Conservation (phyloP, 1,140 invertebrate genomes). For the Mesaphorura yosii region DNA sequence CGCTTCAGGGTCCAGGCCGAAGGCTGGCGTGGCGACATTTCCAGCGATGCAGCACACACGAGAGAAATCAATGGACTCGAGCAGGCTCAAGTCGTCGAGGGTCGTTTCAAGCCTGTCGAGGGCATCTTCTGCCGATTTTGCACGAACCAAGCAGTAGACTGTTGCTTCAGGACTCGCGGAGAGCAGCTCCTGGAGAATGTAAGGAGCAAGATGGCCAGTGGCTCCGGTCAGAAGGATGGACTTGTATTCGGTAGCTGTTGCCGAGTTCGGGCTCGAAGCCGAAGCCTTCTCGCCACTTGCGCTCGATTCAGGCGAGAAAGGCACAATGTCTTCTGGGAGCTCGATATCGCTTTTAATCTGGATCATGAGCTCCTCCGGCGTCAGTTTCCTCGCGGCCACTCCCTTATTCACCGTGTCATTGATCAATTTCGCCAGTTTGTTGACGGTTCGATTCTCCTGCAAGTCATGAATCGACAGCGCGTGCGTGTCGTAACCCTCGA, state of each 20-base stretch:
- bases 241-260: not conserved
- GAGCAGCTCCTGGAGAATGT: not conserved
- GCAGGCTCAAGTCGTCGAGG: not conserved
- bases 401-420: not conserved
- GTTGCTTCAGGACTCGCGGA: not conserved
- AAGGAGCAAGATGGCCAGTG: slow-evolving; percentile 2
- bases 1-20: not conserved
- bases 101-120: not conserved
- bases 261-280: not conserved
- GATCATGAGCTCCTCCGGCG: not conserved
- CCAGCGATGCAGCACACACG: not conserved
- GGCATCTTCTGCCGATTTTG: not conserved
- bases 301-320: not conserved
- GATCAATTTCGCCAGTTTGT: not conserved
- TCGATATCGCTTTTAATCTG: not conserved
- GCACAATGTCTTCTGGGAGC: not conserved
- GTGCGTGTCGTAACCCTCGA: not conserved
- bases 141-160: slow-evolving; percentile 4
- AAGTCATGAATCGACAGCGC: not conserved
- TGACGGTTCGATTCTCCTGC: slow-evolving; percentile 1
- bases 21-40: not conserved
- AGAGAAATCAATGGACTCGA: not conserved
- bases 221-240: slow-evolving; percentile 5
- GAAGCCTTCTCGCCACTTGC: not conserved
- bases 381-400: not conserved